A percentile compares a stretch with the other conserved stretches of the same genome.
These are phyloP conservation scores for Eristalinus sepulchralis DNA, from an alignment of 2,888 invertebrate genomes.

Conservation along the genomic window DNA sequence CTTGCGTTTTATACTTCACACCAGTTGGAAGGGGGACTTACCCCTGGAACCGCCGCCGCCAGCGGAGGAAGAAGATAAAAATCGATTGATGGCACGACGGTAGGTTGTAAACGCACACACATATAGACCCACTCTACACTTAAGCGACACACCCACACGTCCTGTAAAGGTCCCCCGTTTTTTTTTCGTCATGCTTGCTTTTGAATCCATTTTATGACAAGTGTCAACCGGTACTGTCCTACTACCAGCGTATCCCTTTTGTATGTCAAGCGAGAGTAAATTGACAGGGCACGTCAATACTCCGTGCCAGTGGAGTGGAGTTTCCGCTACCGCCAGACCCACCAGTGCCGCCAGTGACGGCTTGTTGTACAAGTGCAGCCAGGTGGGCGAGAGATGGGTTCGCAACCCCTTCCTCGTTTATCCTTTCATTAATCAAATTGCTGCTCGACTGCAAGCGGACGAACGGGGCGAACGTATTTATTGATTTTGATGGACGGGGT, in stretches of 20 bases:
- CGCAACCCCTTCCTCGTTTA: slow-evolving; percentile 2
- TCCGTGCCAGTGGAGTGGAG: not conserved
- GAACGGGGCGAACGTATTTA: not conserved
- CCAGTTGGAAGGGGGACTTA: not conserved
- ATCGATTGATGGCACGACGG: slow-evolving; percentile 26
- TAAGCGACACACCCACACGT: not conserved
- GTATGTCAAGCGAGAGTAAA: slow-evolving; percentile 13
- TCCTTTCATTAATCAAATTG: slow-evolving; percentile 38
- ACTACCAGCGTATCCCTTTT: not conserved
- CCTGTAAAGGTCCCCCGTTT: not conserved
- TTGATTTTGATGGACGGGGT: slow-evolving; percentile 11
- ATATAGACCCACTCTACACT: not conserved
- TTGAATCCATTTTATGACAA: slow-evolving; percentile 37
- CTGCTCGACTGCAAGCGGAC: not conserved
- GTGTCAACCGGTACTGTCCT: slow-evolving; percentile 17
- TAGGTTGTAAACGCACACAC: slow-evolving; percentile 13
- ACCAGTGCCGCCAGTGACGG: not conserved
- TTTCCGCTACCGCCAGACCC: not conserved
- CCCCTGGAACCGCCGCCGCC: not conserved
- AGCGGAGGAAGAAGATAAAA: not conserved
- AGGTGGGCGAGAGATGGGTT: not conserved
- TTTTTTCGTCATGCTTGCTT: slow-evolving; percentile 4
- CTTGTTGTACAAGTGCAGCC: not conserved
- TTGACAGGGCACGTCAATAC: slow-evolving; percentile 14
- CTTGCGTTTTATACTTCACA: not conserved